Evolutionary conservation across 2,888 invertebrate genomes (phyloP).

Genomic region (Congeria kusceri): DNA sequence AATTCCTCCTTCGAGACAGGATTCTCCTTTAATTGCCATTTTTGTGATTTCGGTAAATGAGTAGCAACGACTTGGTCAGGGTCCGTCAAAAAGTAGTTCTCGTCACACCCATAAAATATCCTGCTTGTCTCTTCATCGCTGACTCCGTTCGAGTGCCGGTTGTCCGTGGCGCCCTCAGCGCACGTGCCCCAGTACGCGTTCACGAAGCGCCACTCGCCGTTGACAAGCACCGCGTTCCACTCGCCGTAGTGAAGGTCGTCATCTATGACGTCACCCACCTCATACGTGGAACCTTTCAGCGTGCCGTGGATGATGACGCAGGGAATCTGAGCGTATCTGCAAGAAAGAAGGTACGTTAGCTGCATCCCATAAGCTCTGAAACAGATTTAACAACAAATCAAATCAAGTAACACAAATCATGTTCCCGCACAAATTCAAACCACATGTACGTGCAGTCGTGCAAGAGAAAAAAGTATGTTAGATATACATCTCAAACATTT

Average conservation of each 20-base stretch:
- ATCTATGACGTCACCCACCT: conserved; percentile 76
- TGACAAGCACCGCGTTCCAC: conserved; percentile 82
- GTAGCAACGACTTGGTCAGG: conserved; percentile 78
- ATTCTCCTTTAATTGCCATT: conserved; percentile 77
- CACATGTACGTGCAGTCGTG: too few species aligned
- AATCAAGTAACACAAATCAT: background rate
- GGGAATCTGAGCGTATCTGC: conserved; percentile 76
- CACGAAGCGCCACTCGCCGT: conserved; percentile 80
- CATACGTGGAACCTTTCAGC: conserved; percentile 81
- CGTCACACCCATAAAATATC: conserved; percentile 76
- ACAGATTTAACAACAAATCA: background rate
- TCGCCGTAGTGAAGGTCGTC: conserved; percentile 78
- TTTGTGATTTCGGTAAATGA: conserved; percentile 73
- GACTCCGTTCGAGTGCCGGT: conserved; percentile 32
- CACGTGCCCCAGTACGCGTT: conserved; percentile 82
- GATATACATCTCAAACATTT: too few species aligned
- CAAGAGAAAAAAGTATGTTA: too few species aligned
- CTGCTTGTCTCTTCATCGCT: conserved; percentile 43
- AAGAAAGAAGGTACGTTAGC: conserved; percentile 2
- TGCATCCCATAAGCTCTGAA: background rate
- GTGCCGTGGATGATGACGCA: conserved; percentile 80
- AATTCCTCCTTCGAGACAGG: conserved; percentile 73
- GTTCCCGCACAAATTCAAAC: too few species aligned
- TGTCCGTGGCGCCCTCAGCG: conserved; percentile 69
- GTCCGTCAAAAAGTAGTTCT: conserved; percentile 82